Base-by-base conservation (phyloP, 2,888 invertebrate species). In the Caenorhabditis sp. region DNA sequence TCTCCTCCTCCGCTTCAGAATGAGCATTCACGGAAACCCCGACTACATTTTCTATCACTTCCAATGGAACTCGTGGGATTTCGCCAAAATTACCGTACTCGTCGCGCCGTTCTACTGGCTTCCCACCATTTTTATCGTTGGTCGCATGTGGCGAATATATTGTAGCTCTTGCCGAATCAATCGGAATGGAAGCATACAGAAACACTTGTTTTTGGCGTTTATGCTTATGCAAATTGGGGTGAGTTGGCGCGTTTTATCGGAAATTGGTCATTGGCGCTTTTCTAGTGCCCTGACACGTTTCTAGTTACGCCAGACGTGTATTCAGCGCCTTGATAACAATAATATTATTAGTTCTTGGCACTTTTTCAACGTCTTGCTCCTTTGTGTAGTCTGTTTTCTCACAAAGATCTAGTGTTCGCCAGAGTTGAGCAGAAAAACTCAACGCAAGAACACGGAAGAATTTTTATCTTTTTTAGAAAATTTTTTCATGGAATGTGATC, bases 151-250 rank as follows among this genome's bases (percentile, higher is more conserved):
- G 0, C 48, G 46, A 27, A 39, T 50, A 0, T 61, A 35, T 13
- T 46, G 22, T n/a, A 46, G 35, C 2, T 20, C 59, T 3, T 11
- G 22, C n/a, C 43, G 11, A n/a, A 17, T 20, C 13, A 45, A 30
- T 4, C 32, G 32, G 17, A 24, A 32, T 32, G 30, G 24, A 8
- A 45, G 32, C 15, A 65, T 65, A 26, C 65, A 66, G 11, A 37
- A 26, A 30, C 46, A 46, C 13, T 20, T 66, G 11, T 66, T 66
- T 6, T 13, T 39, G 30, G 24, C 65, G 15, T 66, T 66, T 56
- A 15, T 66, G 6, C 26, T 66, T 27, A 66, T 66, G 65, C 65
- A 66, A 17, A 17, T 56, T 8, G 65, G 39, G 39, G 65, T 66
- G 39, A 56, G 65, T 56, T 35, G 20, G 8, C 41, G 41, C 17